A percentile compares a stretch with the other conserved stretches of the same genome.
Evolutionary conservation across 2,888 invertebrate species (phyloP).

Genomic region (Rhodophaea formosa): DNA sequence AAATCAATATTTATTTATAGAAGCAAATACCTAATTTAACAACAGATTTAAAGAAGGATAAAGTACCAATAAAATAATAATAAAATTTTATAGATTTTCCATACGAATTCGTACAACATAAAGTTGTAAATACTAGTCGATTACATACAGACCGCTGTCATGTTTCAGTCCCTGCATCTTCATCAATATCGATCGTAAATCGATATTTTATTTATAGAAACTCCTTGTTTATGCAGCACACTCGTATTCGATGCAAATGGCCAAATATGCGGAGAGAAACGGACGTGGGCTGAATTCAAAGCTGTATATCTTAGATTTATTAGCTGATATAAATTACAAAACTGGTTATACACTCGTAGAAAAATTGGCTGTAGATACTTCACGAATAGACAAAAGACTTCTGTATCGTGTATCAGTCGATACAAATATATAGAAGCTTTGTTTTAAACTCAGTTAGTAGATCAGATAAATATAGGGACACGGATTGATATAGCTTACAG

Average conservation of each 20-base stretch:
- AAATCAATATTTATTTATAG: too few species aligned
- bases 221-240: conserved; percentile 8
- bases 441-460: too few species aligned
- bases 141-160: conserved; percentile 8
- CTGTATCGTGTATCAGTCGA: too few species aligned
- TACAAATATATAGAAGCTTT: too few species aligned
- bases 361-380: not conserved
- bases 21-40: too few species aligned
- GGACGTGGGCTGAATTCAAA: conserved; percentile 4
- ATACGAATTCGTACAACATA: not conserved
- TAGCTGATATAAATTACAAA: not conserved
- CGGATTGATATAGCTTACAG: too few species aligned
- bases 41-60: not conserved
- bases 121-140: not conserved
- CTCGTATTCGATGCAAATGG: conserved; percentile 3
- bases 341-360: not conserved
- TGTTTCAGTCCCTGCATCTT: not conserved
- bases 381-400: too few species aligned
- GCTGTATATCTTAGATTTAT: not conserved
- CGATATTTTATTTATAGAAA: conserved; percentile 11
- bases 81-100: not conserved
- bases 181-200: conserved; percentile 13
- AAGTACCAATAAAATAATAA: not conserved
- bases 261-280: conserved; percentile 3
- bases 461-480: too few species aligned